These are phyloP conservation scores for human (Homo sapiens) DNA, from an alignment of 2,113 vertebrate species.

Conservation along the genomic window DNA sequence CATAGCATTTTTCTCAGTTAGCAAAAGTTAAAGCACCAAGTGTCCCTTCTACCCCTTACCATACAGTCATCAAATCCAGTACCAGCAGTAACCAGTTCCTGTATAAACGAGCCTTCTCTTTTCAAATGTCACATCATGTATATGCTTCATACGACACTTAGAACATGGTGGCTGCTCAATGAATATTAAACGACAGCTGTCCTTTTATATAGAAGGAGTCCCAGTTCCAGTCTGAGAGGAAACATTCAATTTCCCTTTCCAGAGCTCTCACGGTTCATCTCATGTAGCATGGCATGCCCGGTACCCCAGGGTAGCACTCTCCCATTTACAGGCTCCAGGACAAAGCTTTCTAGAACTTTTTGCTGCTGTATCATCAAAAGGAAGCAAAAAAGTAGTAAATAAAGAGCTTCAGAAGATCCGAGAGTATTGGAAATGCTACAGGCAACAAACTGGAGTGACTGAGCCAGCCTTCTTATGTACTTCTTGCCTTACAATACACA, in stretches of 20 bases:
- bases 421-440: constrained; percentile 50
- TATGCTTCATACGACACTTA: neutral
- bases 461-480: neutral
- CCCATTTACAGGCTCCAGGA: neutral
- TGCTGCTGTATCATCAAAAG: constrained; percentile 47
- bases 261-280: neutral
- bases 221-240: neutral
- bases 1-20: constrained; percentile 43
- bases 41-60: neutral
- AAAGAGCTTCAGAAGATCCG: constrained; percentile 51
- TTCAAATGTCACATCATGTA: neutral
- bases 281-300: neutral
- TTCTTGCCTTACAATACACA: constrained; percentile 32
- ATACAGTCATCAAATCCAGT: neutral
- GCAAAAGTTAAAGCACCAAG: constrained; percentile 30
- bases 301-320: neutral
- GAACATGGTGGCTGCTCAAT: neutral
- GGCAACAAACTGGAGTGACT: neutral
- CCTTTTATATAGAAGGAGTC: constrained; percentile 29
- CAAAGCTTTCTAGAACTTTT: constrained; percentile 15
- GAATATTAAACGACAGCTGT: constrained; percentile 11
- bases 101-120: constrained; percentile 1
- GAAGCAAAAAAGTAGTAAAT: constrained; percentile 26
- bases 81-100: neutral
- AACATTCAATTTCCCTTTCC: neutral